Conservation (phyloP, 2,113 vertebrate species). For the Muscicapa adusta region DNA sequence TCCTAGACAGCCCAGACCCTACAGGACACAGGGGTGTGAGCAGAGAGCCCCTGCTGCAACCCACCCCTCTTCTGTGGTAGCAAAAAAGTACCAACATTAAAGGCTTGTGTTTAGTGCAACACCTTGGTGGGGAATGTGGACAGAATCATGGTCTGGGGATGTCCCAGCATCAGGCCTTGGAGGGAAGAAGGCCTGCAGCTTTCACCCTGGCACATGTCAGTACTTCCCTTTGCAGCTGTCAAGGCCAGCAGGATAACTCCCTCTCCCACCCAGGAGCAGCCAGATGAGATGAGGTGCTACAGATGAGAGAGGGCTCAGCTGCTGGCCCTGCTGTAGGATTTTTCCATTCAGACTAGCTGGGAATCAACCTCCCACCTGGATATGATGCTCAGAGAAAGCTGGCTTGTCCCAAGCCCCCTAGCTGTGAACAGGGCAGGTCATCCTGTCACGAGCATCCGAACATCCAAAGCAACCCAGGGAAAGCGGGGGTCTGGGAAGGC, state of each 20-base stretch:
- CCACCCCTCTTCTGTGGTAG: neutral
- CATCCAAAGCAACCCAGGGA: neutral
- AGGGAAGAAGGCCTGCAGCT: neutral
- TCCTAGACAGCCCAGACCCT: neutral
- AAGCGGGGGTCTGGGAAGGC: neutral
- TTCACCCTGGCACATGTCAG: neutral
- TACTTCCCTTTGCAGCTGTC: neutral
- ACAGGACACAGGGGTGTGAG: accelerated
- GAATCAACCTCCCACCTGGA: neutral
- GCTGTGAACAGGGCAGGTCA: neutral
- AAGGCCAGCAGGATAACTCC: neutral
- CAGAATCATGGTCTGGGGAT: neutral
- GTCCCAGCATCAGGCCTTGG: neutral
- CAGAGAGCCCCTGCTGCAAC: neutral
- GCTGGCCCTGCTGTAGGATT: neutral
- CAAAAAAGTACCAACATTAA: neutral
- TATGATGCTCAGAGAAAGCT: neutral
- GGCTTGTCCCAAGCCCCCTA: neutral
- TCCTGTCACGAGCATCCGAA: neutral
- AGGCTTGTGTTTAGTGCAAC: neutral
- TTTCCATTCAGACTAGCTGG: too few relatives aligned
- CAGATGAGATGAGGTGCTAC: neutral
- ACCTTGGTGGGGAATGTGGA: neutral
- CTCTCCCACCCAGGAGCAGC: neutral
- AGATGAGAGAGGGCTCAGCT: neutral